phyloP scores from a whole-genome alignment of 1,140 invertebrate species.

The Proctacanthus coquilletti region DNA sequence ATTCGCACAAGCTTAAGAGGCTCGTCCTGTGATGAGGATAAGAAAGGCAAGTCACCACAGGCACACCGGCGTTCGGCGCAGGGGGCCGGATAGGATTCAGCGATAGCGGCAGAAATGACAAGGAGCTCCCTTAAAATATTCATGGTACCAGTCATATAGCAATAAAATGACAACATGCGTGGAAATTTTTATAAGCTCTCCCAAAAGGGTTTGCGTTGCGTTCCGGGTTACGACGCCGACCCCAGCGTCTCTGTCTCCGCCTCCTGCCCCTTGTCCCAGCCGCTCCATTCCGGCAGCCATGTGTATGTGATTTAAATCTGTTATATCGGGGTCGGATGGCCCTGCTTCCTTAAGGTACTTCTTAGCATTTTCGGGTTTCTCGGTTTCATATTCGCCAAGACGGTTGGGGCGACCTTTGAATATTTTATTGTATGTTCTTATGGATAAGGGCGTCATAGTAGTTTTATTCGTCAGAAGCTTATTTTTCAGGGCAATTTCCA shows the following conservation, averaged over 20 bases:
- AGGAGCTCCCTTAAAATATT: neutral
- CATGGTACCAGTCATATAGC: constrained; percentile 1
- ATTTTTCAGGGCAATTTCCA: too few species aligned
- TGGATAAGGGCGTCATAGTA: too few species aligned
- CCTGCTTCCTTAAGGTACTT: neutral
- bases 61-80: neutral
- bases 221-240: too few species aligned
- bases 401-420: too few species aligned
- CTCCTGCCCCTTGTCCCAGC: too few species aligned
- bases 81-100: neutral
- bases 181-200: neutral
- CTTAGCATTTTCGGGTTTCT: too few species aligned
- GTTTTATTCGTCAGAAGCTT: too few species aligned
- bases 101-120: neutral
- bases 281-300: too few species aligned
- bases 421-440: too few species aligned
- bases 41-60: neutral
- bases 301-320: constrained; percentile 1
- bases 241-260: too few species aligned
- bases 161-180: constrained; percentile 1
- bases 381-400: too few species aligned
- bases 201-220: too few species aligned
- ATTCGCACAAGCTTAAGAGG: neutral
- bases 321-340: neutral
- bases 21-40: neutral